Percentiles rank a stretch among this genome's conserved stretches.
These are phyloP conservation scores for Acanthiza pusilla DNA, from an alignment of 2,797 vertebrate genomes.

Conservation along the genomic window DNA sequence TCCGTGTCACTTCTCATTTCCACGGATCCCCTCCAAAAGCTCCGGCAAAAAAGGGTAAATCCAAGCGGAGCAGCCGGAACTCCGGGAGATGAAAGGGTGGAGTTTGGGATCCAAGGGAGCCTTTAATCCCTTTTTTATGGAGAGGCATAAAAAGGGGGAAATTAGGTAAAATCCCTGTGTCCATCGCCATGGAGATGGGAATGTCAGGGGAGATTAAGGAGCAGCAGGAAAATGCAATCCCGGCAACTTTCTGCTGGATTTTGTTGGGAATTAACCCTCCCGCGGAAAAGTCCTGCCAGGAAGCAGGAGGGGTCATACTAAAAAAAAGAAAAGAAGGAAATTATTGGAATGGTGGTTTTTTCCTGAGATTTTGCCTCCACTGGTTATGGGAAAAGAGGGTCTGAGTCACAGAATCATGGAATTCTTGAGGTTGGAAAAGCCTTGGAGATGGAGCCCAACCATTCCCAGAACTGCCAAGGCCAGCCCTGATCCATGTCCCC, in stretches of 20 bases:
- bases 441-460: neutral
- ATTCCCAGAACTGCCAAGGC: neutral
- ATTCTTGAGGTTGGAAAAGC: neutral
- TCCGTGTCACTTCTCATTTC: neutral
- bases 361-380: neutral
- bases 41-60: neutral
- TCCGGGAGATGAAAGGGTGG: neutral
- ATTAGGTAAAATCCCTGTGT: neutral
- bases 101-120: neutral
- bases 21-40: neutral
- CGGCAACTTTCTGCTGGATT: neutral
- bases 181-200: neutral
- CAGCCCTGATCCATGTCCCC: neutral
- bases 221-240: neutral
- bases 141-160: neutral
- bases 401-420: neutral
- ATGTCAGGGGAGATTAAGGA: neutral
- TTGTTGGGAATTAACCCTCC: neutral
- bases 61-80: neutral
- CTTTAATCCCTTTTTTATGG: neutral
- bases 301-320: fast-evolving
- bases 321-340: neutral
- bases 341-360: neutral
- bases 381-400: fast-evolving
- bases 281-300: fast-evolving